Conservation (phyloP, 92 coral and sea anemone genomes). For the Porites divaricata region DNA sequence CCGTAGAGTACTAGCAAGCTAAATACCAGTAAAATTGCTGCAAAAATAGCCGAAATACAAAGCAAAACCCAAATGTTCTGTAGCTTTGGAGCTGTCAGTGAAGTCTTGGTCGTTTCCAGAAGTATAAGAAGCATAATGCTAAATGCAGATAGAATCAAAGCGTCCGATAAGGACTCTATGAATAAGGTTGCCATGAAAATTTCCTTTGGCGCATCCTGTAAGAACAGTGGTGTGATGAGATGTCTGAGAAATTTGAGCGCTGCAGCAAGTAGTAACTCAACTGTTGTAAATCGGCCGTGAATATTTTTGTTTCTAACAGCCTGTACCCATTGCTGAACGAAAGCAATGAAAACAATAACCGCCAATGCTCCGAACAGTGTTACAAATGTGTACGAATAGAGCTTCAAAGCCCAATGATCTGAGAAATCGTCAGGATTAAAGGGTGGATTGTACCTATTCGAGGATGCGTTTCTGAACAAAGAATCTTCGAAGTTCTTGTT, state of each 20-base stretch:
- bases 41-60: slow-evolving; percentile 38
- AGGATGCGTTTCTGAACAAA: neutral
- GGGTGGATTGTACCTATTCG: neutral
- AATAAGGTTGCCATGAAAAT: neutral
- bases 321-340: neutral
- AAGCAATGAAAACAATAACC: neutral
- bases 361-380: slow-evolving; percentile 4
- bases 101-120: slow-evolving; percentile 66
- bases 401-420: slow-evolving; percentile 42
- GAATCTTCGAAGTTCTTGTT: neutral
- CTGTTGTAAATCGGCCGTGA: slow-evolving; percentile 34
- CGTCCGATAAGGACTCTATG: neutral
- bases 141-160: slow-evolving; percentile 56
- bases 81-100: slow-evolving; percentile 65
- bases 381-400: slow-evolving; percentile 30
- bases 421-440: neutral
- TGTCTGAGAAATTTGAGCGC: slow-evolving; percentile 7
- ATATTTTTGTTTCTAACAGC: neutral
- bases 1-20: slow-evolving; percentile 43
- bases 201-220: neutral
- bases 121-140: slow-evolving; percentile 58
- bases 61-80: slow-evolving; percentile 59
- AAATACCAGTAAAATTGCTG: slow-evolving; percentile 36
- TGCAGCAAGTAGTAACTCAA: slow-evolving; percentile 31
- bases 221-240: neutral